phyloP scores from a whole-genome alignment of 2,888 invertebrate genomes.

The Lypha dubia region DNA sequence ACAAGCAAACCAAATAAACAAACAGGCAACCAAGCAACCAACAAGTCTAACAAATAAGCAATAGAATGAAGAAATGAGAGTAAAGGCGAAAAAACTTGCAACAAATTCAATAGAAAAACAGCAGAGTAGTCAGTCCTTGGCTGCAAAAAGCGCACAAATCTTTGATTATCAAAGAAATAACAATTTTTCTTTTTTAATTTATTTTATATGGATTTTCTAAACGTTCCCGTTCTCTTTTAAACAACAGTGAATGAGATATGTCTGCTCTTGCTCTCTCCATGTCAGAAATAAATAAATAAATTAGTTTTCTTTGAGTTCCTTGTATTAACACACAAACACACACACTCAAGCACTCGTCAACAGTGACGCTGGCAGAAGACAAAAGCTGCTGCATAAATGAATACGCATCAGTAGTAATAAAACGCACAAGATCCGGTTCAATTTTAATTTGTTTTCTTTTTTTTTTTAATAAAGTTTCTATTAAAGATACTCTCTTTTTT shows the following conservation, averaged over 20 bases:
- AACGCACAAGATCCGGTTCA: constrained; percentile 66
- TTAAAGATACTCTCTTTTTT: neutral
- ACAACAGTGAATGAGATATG: neutral
- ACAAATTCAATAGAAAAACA: constrained; percentile 20
- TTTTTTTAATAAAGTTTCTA: constrained; percentile 24
- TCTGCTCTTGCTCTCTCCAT: constrained; percentile 18
- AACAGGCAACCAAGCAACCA: no score
- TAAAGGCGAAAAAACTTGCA: neutral
- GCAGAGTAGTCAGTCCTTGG: neutral
- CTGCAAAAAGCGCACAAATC: constrained; percentile 25
- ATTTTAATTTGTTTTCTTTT: neutral
- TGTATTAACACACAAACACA: neutral
- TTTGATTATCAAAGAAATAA: no score
- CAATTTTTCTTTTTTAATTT: neutral
- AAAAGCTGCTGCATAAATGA: constrained; percentile 18
- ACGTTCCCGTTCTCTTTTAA: constrained; percentile 19
- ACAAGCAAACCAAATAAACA: no score
- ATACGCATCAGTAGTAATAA: constrained; percentile 32
- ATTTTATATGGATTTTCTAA: neutral
- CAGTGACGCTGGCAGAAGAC: neutral
- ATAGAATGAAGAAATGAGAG: constrained; percentile 42
- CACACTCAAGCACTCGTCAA: neutral
- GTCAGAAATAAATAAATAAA: constrained; percentile 37
- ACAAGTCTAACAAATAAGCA: constrained; percentile 2
- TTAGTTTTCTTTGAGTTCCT: constrained; percentile 43